A percentile compares a stretch with the other conserved stretches of the same genome.
These are phyloP conservation scores for Horisme vitalbata DNA, from an alignment of 2,888 invertebrate genomes.

Conservation along the genomic window DNA sequence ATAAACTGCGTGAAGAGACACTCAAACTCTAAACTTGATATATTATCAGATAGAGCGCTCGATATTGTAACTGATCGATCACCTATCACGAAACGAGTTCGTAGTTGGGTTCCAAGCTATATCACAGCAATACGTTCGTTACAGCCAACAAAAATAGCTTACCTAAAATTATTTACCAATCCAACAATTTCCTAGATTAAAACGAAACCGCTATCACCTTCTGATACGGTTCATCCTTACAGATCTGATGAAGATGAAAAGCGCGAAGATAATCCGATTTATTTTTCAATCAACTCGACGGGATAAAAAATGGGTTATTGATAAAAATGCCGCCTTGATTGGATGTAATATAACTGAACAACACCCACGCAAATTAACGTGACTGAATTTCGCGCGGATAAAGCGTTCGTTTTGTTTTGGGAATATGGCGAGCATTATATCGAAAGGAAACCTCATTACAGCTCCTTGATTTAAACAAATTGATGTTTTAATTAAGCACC, in stretches of 20 bases:
- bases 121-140: conserved; percentile 11
- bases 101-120: conserved; percentile 17
- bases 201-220: neutral
- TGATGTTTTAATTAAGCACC: conserved; percentile 43
- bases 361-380: conserved; percentile 16
- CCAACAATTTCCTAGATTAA: conserved; percentile 2
- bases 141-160: no score
- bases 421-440: conserved; percentile 15
- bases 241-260: conserved; percentile 4
- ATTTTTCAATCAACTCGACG: conserved; percentile 21
- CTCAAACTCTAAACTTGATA: conserved; percentile 49
- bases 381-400: conserved; percentile 18
- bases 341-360: conserved; percentile 17
- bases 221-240: neutral
- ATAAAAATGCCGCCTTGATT: conserved; percentile 18
- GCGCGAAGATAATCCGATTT: conserved; percentile 17
- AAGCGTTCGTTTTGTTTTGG: conserved; percentile 14
- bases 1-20: conserved; percentile 1
- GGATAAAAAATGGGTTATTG: conserved; percentile 19
- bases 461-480: conserved; percentile 33
- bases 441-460: conserved; percentile 18
- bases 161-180: no score
- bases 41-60: conserved; percentile 39
- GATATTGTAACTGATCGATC: conserved; percentile 55
- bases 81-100: conserved; percentile 37